Percentiles rank a stretch among this genome's conserved stretches.
Conservation (phyloP, 2,113 vertebrate genomes). For the Rhagologus leucostigma region DNA sequence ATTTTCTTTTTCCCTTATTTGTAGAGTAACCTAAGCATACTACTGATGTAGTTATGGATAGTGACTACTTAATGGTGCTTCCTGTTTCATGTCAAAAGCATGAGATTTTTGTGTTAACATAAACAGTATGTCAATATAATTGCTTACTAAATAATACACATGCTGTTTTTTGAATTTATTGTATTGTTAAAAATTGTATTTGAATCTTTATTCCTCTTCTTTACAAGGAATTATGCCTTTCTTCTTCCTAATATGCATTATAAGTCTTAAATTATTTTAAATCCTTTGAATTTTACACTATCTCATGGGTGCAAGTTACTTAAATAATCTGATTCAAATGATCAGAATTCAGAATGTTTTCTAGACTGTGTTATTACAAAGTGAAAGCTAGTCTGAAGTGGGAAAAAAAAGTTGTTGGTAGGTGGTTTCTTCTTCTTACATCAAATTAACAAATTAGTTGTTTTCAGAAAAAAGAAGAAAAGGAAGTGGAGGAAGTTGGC, state of each 20-base stretch:
- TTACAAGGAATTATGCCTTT: background rate
- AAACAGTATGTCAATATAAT: background rate
- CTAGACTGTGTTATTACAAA: background rate
- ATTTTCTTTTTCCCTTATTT: background rate
- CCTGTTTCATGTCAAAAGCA: background rate
- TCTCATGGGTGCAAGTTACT: background rate
- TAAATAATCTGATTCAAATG: background rate
- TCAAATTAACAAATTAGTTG: slow-evolving; percentile 8
- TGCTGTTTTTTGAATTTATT: background rate
- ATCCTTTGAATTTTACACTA: background rate
- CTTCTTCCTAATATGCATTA: background rate
- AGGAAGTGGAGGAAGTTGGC: slow-evolving; percentile 24
- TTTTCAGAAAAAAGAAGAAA: background rate
- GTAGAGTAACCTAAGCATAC: background rate
- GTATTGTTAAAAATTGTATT: background rate
- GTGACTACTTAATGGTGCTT: background rate
- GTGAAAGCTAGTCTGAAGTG: background rate
- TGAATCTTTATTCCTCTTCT: background rate
- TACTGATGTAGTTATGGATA: background rate
- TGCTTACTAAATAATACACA: background rate
- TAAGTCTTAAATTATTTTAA: background rate
- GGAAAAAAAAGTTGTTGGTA: background rate
- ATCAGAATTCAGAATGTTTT: background rate
- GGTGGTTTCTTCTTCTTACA: background rate
- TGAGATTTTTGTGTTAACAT: background rate